A percentile compares a stretch with the other conserved stretches of the same genome.
Conservation (phyloP, 1,140 invertebrate genomes). For the Trichomalopsis sarcophagae region DNA sequence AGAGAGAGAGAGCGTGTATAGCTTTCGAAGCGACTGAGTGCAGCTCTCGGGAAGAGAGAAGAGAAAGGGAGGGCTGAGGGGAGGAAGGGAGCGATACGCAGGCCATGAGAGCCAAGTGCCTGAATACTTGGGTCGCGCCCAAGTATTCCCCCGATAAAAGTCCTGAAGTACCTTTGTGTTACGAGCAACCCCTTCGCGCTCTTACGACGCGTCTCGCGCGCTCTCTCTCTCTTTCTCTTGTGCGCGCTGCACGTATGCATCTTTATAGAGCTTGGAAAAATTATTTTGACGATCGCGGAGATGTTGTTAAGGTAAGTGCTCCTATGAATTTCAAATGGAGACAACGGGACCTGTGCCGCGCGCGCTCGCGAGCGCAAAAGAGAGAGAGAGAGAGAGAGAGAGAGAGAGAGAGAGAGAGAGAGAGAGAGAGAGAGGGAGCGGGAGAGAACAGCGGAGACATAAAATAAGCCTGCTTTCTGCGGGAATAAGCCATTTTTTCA, state of each 20-base stretch:
- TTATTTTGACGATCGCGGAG: constrained; percentile 41
- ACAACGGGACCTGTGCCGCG: neutral
- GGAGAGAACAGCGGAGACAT: neutral
- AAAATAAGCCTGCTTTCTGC: neutral
- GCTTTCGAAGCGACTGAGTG: neutral
- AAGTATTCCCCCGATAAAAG: constrained; percentile 42
- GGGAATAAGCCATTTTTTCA: neutral
- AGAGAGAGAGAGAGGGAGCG: too few relatives aligned
- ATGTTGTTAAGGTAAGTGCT: constrained; percentile 21
- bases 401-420: too few relatives aligned
- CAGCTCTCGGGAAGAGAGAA: neutral
- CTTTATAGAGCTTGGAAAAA: constrained; percentile 22
- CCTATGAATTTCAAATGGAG: constrained; percentile 39
- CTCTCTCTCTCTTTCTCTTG: neutral
- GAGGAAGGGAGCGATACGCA: neutral
- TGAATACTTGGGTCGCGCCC: constrained; percentile 20
- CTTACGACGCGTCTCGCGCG: neutral
- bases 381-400: too few relatives aligned
- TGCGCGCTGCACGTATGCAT: neutral
- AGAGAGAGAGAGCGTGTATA: neutral
- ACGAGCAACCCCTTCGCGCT: neutral
- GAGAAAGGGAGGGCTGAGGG: neutral
- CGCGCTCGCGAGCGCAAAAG: neutral
- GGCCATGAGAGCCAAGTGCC: neutral
- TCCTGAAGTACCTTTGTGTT: constrained; percentile 22